Evolutionary conservation across 2,113 vertebrate species (phyloP).

Genomic region (Platysternon megacephalum): DNA sequence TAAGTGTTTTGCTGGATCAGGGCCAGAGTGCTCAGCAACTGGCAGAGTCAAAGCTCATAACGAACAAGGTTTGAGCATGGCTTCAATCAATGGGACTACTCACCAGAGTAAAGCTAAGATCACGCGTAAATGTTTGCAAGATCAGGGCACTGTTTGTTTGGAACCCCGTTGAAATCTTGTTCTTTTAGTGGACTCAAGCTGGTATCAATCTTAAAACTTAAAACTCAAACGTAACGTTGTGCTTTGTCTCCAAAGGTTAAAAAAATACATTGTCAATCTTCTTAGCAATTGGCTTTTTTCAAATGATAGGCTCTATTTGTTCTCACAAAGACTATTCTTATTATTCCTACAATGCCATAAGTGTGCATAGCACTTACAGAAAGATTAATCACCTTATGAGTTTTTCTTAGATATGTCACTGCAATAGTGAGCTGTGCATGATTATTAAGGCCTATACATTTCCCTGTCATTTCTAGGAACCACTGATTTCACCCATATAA

Average conservation of each 20-base stretch:
- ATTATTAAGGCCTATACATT: conserved; percentile 1
- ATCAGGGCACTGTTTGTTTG: neutral
- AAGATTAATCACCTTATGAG: conserved; percentile 23
- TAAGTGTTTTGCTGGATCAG: neutral
- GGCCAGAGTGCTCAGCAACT: neutral
- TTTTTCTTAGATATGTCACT: conserved; percentile 14
- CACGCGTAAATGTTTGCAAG: neutral
- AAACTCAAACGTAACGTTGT: neutral
- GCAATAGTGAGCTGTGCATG: conserved; percentile 8
- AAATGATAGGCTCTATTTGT: neutral
- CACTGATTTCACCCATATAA: neutral
- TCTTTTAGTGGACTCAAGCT: neutral
- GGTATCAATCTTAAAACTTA: neutral
- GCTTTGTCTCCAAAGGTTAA: neutral
- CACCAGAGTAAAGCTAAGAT: neutral
- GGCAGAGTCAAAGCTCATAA: neutral
- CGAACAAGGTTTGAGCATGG: neutral
- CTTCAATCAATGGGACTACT: neutral
- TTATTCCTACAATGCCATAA: conserved; percentile 17
- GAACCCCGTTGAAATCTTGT: neutral
- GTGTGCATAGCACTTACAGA: neutral
- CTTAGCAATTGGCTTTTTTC: neutral
- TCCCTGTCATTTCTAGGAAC: conserved; percentile 24
- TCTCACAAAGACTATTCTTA: conserved; percentile 6
- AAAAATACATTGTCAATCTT: neutral